phyloP scores from a whole-genome alignment of 2,113 vertebrate genomes.

The Phyllostomus discolor region DNA sequence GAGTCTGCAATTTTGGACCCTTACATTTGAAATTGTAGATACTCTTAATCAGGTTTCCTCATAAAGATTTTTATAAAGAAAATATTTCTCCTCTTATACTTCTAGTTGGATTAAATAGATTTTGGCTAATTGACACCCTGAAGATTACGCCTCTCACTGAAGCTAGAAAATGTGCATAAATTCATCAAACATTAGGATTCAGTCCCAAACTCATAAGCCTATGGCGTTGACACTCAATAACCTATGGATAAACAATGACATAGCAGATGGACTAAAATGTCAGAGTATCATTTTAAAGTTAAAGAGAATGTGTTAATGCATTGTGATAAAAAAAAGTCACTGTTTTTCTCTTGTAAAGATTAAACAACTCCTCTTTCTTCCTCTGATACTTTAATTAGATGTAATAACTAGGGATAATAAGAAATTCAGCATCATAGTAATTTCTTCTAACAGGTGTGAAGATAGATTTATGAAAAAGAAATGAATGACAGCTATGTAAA shows the following conservation, averaged over 20 bases:
- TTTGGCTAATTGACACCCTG: background rate
- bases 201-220: background rate
- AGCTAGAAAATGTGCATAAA: background rate
- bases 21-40: background rate
- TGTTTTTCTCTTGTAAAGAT: background rate
- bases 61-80: background rate
- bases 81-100: background rate
- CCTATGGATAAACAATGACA: background rate
- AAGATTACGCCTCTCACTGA: background rate
- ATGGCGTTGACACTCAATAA: background rate
- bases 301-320: background rate
- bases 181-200: background rate
- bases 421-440: background rate
- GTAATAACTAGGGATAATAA: background rate
- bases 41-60: background rate
- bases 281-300: background rate
- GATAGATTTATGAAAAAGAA: background rate
- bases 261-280: background rate
- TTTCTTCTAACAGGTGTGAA: background rate
- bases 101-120: constrained; percentile 15
- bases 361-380: background rate
- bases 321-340: background rate
- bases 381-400: background rate
- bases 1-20: background rate
- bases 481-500: background rate